Evolutionary conservation across 2,888 invertebrate species (phyloP).

Genomic region (Patella depressa): DNA sequence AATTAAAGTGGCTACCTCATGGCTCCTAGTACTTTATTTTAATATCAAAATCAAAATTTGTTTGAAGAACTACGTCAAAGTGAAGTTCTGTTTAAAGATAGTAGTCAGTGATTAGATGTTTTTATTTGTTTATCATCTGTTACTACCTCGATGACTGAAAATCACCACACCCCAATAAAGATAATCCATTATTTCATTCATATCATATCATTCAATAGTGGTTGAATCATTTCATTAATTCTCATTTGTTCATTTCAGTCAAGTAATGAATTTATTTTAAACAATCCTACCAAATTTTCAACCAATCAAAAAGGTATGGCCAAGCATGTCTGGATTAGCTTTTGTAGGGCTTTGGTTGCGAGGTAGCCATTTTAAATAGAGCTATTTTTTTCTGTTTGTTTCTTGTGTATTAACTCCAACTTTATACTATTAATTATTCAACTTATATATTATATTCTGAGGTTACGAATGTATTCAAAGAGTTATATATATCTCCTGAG

Average conservation of each 20-base stretch:
- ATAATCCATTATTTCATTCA: no score
- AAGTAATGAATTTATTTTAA: no score
- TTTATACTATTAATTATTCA: no score
- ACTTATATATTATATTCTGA: no score
- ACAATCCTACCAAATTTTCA: no score
- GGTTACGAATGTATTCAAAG: no score
- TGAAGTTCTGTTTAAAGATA: no score
- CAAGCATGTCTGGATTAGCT: not conserved
- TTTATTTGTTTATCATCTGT: slow-evolving; percentile 28
- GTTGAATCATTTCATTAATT: no score
- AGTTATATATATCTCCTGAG: no score
- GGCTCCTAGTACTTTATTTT: slow-evolving; percentile 3
- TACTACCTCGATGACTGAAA: slow-evolving; percentile 2
- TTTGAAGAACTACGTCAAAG: no score
- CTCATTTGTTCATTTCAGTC: no score
- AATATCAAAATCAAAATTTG: slow-evolving; percentile 2
- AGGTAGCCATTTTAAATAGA: slow-evolving; percentile 9
- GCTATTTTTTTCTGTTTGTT: not conserved
- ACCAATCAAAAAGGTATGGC: not conserved
- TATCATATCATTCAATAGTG: no score
- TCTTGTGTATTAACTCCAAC: not conserved
- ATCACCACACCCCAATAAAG: not conserved
- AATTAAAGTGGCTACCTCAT: slow-evolving; percentile 6
- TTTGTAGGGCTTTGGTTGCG: not conserved
- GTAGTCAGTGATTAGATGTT: slow-evolving; percentile 25